Conservation (phyloP, 2,888 invertebrate genomes). For the Drosophila helvetica region DNA sequence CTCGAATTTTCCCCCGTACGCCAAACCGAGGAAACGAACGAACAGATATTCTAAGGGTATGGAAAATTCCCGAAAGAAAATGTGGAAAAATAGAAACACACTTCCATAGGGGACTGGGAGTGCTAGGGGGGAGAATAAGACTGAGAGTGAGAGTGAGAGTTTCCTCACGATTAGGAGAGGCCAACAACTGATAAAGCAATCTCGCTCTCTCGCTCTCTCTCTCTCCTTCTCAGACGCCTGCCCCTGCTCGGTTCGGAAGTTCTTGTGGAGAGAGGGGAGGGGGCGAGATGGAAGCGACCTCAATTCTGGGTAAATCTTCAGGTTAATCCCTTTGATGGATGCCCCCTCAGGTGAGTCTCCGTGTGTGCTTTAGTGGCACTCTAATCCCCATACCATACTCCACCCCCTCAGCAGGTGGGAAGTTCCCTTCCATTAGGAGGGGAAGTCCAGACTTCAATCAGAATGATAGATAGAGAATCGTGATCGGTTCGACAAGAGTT, state of each 20-base stretch:
- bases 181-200: constrained; percentile 22
- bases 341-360: constrained; percentile 51
- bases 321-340: constrained; percentile 66
- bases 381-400: constrained; percentile 26
- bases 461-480: constrained; percentile 17
- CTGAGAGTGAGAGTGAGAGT: background rate
- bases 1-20: background rate
- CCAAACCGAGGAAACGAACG: background rate
- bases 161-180: constrained; percentile 16
- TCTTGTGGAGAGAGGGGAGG: background rate
- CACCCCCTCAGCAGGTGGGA: constrained; percentile 40
- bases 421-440: background rate
- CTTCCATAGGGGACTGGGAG: background rate
- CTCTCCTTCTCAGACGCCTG: background rate
- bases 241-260: constrained; percentile 14
- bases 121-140: too few species aligned
- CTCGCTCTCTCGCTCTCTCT: too few species aligned
- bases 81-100: background rate
- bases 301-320: constrained; percentile 37
- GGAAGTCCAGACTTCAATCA: constrained; percentile 17
- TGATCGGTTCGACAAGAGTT: constrained; percentile 39
- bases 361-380: background rate
- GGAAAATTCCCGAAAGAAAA: constrained; percentile 13
- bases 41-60: constrained; percentile 8
- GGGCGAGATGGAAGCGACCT: background rate